Evolutionary conservation across 2,888 invertebrate species (phyloP), one percentile per base, ranked within the genome.

Genomic region (Ophion costatus): DNA sequence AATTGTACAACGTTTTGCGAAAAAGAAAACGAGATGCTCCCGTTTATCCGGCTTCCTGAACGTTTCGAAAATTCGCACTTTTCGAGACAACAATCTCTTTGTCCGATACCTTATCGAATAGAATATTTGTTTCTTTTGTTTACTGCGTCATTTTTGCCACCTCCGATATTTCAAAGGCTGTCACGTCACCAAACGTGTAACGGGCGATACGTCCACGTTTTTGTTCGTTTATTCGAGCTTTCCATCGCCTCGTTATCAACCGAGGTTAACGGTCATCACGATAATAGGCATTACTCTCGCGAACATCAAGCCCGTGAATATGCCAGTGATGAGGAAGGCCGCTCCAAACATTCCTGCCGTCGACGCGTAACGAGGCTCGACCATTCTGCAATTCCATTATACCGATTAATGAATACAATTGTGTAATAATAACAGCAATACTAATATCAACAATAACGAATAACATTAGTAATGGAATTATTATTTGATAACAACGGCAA

Each of bases 311-410:
- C 99, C 99, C 10, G 94, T 91, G 84, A 98, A 96, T 71, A 99
- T 97, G 66, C 99, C 99, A 0, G 98, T 96, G 51, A 99, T 97
- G 1, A 99, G 95, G 90, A 97, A 97, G 24, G 99, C 98, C 0
- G 98, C 98, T 63, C 98, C 99, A 93, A 98, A 97, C 99, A 99
- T 99, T 81, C 99, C 99, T 0, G 99, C 99, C 0, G 96, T 96
- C 0, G 97, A 94, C 20, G 98, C 97, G 93, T 98, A 95, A 90
- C 97, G 96, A 0, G 96, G 96, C n/a, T 97, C 96, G 20, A 98
- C 98, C 59, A 95, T 96, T 87, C 98, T 98, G 94, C 69, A 95
- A 51, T 51, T 51, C 14, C 14, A 51, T 51, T 51, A 2, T 51
- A 51, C 17, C 14, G 3, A 17, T 51, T 51, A 17, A 51, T 45